A percentile compares a stretch with the other conserved stretches of the same genome.
phyloP scores from a whole-genome alignment of 2,797 vertebrate species.

The Urocyon cinereoargenteus region DNA sequence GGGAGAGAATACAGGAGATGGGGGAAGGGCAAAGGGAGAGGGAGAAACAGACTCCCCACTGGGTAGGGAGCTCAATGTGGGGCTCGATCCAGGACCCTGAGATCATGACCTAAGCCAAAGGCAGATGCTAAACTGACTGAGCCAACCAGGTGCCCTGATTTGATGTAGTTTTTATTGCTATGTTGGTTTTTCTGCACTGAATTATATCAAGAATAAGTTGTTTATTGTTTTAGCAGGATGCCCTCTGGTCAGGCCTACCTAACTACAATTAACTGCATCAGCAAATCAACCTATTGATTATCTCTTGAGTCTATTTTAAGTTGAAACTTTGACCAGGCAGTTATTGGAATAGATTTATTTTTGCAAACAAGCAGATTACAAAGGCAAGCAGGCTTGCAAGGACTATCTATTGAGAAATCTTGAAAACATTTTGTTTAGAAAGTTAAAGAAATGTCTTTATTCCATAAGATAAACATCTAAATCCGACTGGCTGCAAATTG shows the following conservation, averaged over 20 bases:
- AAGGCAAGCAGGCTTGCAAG: slow-evolving; percentile 43
- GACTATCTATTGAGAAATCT: slow-evolving; percentile 44
- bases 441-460: slow-evolving; percentile 61
- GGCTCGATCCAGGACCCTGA: too few species aligned
- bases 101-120: too few species aligned
- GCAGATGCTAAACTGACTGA: too few species aligned
- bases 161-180: not conserved
- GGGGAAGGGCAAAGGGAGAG: too few species aligned
- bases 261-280: slow-evolving; percentile 35
- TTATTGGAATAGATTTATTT: slow-evolving; percentile 66
- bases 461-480: slow-evolving; percentile 48
- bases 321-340: slow-evolving; percentile 70
- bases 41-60: too few species aligned
- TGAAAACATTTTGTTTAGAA: slow-evolving; percentile 62
- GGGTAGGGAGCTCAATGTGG: too few species aligned
- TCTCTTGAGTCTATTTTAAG: slow-evolving; percentile 54
- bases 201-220: slow-evolving; percentile 26
- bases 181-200: slow-evolving; percentile 51
- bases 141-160: too few species aligned
- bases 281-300: slow-evolving; percentile 69
- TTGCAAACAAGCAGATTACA: slow-evolving; percentile 51
- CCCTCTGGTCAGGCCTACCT: slow-evolving; percentile 19
- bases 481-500: not conserved
- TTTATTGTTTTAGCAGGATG: slow-evolving; percentile 64
- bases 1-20: too few species aligned